A percentile compares a stretch with the other conserved stretches of the same genome.
Evolutionary conservation across 2,113 vertebrate species (phyloP).

Genomic region (Anoplopoma fimbria): DNA sequence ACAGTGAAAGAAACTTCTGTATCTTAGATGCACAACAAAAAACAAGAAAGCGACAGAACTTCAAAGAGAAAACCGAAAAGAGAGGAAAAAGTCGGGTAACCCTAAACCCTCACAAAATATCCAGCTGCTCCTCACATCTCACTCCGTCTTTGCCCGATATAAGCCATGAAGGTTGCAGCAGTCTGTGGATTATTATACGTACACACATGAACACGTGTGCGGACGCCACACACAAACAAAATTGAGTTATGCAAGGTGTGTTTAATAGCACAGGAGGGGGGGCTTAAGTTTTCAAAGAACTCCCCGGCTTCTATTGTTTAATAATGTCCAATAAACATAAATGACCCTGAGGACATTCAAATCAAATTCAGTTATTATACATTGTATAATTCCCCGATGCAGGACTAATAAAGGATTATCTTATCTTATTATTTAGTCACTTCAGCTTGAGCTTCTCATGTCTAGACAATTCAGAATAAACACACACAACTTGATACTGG

Average conservation of each 20-base stretch:
- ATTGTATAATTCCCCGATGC: too few relatives aligned
- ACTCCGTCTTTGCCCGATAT: not conserved
- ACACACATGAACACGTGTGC: not conserved
- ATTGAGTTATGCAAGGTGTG: not conserved
- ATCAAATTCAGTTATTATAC: not conserved
- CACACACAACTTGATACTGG: not conserved
- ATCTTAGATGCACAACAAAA: conserved; percentile 7
- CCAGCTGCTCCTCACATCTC: conserved; percentile 26
- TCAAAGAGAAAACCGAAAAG: conserved; percentile 22
- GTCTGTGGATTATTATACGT: conserved; percentile 9
- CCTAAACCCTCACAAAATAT: conserved; percentile 10
- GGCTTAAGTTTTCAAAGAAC: not conserved
- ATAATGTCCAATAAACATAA: conserved; percentile 10
- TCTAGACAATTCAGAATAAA: conserved; percentile 21
- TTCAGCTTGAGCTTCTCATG: not conserved
- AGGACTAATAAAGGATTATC: too few relatives aligned
- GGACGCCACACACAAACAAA: not conserved
- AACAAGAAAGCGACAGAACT: conserved; percentile 23
- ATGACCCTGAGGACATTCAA: conserved; percentile 17
- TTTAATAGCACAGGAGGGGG: not conserved
- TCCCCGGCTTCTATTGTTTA: not conserved
- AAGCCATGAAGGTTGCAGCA: conserved; percentile 7
- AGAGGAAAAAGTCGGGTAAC: not conserved
- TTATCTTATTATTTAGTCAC: conserved; percentile 2
- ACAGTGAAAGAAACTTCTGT: not conserved